These are phyloP conservation scores for Myotis lucifugus DNA, from an alignment of 2,113 vertebrate species.

Conservation along the genomic window DNA sequence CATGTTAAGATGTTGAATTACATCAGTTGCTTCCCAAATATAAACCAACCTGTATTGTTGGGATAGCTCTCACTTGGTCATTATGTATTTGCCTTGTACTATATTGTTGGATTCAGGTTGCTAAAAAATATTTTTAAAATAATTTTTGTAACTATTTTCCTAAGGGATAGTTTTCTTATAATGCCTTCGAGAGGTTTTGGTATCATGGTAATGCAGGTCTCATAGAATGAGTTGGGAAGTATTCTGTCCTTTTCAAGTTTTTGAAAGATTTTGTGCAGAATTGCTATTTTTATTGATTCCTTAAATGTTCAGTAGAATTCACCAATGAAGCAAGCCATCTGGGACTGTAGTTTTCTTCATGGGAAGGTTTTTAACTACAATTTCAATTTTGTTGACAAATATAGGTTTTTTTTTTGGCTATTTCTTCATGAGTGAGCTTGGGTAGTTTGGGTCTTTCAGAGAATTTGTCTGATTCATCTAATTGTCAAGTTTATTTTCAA, in stretches of 20 bases:
- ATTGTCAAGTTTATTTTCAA: background rate
- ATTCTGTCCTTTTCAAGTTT: background rate
- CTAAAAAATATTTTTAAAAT: background rate
- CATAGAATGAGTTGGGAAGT: background rate
- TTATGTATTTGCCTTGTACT: background rate
- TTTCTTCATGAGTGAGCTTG: background rate
- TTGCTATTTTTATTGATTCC: background rate
- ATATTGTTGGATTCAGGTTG: background rate
- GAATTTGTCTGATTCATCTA: background rate
- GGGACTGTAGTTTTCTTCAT: background rate
- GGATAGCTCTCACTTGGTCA: background rate
- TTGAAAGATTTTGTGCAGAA: background rate
- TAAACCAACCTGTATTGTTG: background rate
- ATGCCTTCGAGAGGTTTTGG: background rate
- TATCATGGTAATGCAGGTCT: background rate
- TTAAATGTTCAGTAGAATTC: background rate
- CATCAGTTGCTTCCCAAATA: slow-evolving; percentile 8
- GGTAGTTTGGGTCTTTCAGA: background rate
- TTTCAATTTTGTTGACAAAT: background rate
- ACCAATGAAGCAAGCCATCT: background rate
- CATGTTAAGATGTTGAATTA: slow-evolving; percentile 3
- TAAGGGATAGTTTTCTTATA: background rate
- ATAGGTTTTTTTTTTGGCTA: background rate
- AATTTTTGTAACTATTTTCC: background rate
- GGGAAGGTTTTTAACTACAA: background rate